A percentile compares a stretch with the other conserved stretches of the same genome.
Conservation (phyloP, 1,140 invertebrate genomes). For the Theocolax elegans region DNA sequence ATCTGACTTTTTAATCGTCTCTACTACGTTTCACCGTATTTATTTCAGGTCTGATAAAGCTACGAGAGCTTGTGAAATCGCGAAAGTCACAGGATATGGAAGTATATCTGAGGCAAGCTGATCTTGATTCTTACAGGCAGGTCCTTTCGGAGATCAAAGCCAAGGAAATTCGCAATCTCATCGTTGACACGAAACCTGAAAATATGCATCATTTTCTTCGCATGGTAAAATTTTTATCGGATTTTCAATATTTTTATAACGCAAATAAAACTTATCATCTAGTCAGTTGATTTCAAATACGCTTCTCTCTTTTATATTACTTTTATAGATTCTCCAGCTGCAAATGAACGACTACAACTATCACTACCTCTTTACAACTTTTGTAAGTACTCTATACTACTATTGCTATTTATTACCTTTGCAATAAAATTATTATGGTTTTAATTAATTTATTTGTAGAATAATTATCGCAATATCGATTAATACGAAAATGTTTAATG, state of each 20-base stretch:
- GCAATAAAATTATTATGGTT: not conserved
- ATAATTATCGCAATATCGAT: no score
- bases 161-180: constrained; percentile 72
- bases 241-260: not conserved
- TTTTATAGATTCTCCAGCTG: constrained; percentile 71
- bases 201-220: constrained; percentile 73
- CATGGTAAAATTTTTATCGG: constrained; percentile 60
- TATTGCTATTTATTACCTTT: not conserved
- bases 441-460: no score
- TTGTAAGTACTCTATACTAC: constrained; percentile 69
- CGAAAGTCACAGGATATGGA: constrained; percentile 67
- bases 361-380: constrained; percentile 77
- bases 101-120: constrained; percentile 71
- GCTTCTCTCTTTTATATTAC: not conserved
- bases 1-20: not conserved
- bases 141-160: constrained; percentile 72
- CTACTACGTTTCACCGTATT: not conserved
- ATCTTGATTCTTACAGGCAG: constrained; percentile 70
- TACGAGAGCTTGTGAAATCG: constrained; percentile 67
- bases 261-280: no score
- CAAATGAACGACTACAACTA: constrained; percentile 80
- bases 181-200: constrained; percentile 71
- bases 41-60: constrained; percentile 73
- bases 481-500: no score
- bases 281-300: no score